Conservation (phyloP, 2,888 invertebrate species). For the Lithosia quadra region DNA sequence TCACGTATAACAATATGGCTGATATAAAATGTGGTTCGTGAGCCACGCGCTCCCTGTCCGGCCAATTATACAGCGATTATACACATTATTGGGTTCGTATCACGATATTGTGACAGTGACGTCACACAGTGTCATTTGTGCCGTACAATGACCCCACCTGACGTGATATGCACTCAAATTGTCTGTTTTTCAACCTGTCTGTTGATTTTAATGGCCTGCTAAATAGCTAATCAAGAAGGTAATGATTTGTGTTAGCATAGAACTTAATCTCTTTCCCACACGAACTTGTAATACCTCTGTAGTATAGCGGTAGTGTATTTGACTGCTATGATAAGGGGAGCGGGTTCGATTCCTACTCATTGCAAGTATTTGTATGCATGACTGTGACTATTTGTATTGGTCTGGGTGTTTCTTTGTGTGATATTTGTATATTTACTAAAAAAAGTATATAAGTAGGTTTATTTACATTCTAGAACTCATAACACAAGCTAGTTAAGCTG, state of each 20-base stretch:
- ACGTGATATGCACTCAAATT: conserved; percentile 34
- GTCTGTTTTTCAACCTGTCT: conserved; percentile 10
- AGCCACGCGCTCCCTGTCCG: conserved; percentile 43
- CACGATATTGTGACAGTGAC: conserved; percentile 51
- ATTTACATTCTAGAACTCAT: no score
- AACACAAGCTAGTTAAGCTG: no score
- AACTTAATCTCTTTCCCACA: not conserved
- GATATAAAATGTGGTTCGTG: conserved; percentile 45
- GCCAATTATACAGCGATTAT: conserved; percentile 44
- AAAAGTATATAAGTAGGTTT: no score
- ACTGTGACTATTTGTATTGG: no score
- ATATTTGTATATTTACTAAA: no score
- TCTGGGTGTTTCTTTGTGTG: no score
- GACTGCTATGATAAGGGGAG: no score
- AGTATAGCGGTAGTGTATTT: no score
- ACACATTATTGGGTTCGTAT: conserved; percentile 38
- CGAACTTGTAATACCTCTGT: no score
- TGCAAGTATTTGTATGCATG: no score
- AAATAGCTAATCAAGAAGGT: not conserved
- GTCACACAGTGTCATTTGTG: conserved; percentile 15
- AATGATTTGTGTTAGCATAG: not conserved
- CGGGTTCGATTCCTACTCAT: no score
- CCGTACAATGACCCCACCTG: conserved; percentile 34
- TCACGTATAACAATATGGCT: conserved; percentile 14
- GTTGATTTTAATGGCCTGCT: not conserved